Conservation (phyloP, 2,888 invertebrate species). For the Patella depressa region DNA sequence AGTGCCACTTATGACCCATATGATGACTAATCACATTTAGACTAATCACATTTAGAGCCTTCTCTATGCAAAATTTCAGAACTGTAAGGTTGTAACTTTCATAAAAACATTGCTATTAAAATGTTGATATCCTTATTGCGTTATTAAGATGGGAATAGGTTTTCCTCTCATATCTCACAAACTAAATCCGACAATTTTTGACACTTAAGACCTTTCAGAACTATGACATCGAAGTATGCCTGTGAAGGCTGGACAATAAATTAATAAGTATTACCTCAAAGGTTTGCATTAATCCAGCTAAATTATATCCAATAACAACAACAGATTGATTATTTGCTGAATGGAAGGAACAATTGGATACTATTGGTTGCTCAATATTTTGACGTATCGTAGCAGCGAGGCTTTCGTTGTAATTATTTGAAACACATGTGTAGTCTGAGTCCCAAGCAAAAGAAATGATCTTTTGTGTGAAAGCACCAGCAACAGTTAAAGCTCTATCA, state of each 20-base stretch:
- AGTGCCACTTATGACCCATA: no score
- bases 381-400: conserved; percentile 46
- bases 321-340: conserved; percentile 53
- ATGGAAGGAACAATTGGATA: conserved; percentile 58
- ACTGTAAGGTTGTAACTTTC: no score
- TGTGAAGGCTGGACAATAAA: background rate
- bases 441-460: conserved; percentile 59
- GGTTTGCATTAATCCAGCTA: conserved; percentile 48
- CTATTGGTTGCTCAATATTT: conserved; percentile 47
- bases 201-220: no score
- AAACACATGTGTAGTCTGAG: conserved; percentile 54
- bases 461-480: conserved; percentile 49
- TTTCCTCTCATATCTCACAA: no score
- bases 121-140: no score
- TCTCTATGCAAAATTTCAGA: no score
- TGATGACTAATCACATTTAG: no score
- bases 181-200: no score
- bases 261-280: conserved; percentile 45
- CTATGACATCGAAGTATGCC: no score
- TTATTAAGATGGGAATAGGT: no score
- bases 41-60: no score
- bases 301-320: conserved; percentile 57
- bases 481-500: conserved; percentile 51
- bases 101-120: no score
- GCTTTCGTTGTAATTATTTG: conserved; percentile 31